Evolutionary conservation across 2,888 invertebrate genomes (phyloP).

Genomic region (Gortyna flavago): DNA sequence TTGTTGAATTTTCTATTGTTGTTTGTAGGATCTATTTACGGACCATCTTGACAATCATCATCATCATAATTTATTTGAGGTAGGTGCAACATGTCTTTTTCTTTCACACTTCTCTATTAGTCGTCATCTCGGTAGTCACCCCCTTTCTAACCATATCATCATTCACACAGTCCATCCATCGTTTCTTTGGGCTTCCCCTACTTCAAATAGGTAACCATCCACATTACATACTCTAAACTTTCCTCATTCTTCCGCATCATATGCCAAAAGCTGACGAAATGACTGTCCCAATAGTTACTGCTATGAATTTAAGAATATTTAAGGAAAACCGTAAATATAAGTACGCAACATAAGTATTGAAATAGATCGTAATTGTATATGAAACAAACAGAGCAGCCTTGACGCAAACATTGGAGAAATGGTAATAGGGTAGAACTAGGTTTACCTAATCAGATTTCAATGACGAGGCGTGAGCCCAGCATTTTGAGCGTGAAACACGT

Average conservation of each 20-base stretch:
- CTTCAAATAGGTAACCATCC: neutral
- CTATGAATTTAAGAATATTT: neutral
- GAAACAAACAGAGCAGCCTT: slow-evolving; percentile 72
- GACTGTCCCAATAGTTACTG: neutral
- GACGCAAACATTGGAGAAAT: slow-evolving; percentile 78
- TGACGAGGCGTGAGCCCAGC: slow-evolving; percentile 60
- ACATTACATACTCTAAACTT: too few species aligned
- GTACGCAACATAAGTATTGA: slow-evolving; percentile 42
- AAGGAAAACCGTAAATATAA: slow-evolving; percentile 32
- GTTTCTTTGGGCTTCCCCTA: neutral
- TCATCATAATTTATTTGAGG: too few species aligned
- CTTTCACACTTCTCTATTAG: neutral
- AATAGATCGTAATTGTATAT: slow-evolving; percentile 64
- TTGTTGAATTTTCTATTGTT: neutral
- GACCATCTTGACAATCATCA: neutral
- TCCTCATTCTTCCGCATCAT: neutral
- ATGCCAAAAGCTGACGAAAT: neutral
- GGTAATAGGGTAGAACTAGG: slow-evolving; percentile 81
- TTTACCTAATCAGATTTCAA: slow-evolving; percentile 80
- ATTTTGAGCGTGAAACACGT: slow-evolving; percentile 55
- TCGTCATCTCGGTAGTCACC: too few species aligned
- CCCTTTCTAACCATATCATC: too few species aligned
- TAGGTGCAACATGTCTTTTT: neutral
- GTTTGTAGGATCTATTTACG: slow-evolving; percentile 3
- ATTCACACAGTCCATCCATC: neutral